These are phyloP conservation scores for Branchinecta lynchi DNA, from an alignment of 1,140 invertebrate genomes.

Conservation along the genomic window DNA sequence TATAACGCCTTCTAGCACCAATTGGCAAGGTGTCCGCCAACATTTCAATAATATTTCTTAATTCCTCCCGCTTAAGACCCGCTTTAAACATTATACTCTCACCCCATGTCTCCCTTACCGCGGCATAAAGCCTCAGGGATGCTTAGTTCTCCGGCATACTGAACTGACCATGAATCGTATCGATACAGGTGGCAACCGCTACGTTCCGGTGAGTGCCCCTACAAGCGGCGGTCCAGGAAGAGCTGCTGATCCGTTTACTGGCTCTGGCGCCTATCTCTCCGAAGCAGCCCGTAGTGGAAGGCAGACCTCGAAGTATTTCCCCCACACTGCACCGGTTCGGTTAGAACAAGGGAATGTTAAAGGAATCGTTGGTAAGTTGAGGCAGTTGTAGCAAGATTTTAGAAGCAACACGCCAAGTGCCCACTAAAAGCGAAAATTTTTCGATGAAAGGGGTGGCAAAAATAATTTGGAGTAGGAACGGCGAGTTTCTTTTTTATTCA, in stretches of 20 bases:
- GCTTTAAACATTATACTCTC: too few relatives aligned
- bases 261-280: constrained; percentile 29
- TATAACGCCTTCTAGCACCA: too few relatives aligned
- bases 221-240: constrained; percentile 3
- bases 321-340: constrained; percentile 36
- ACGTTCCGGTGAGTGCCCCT: constrained; percentile 31
- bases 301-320: constrained; percentile 31
- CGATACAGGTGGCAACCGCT: constrained; percentile 33
- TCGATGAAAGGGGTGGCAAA: too few relatives aligned
- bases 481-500: too few relatives aligned
- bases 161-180: neutral
- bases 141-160: constrained; percentile 19
- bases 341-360: constrained; percentile 49
- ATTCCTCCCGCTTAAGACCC: too few relatives aligned
- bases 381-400: constrained; percentile 23
- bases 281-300: constrained; percentile 35
- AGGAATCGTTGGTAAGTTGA: constrained; percentile 38
- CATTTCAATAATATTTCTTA: too few relatives aligned
- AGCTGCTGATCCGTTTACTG: constrained; percentile 32
- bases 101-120: too few relatives aligned
- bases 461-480: too few relatives aligned
- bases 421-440: too few relatives aligned
- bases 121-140: too few relatives aligned
- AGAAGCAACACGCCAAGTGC: too few relatives aligned
- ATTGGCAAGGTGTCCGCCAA: too few relatives aligned